phyloP scores from a whole-genome alignment of 2,888 invertebrate species.

The Podotricha telesiphe region DNA sequence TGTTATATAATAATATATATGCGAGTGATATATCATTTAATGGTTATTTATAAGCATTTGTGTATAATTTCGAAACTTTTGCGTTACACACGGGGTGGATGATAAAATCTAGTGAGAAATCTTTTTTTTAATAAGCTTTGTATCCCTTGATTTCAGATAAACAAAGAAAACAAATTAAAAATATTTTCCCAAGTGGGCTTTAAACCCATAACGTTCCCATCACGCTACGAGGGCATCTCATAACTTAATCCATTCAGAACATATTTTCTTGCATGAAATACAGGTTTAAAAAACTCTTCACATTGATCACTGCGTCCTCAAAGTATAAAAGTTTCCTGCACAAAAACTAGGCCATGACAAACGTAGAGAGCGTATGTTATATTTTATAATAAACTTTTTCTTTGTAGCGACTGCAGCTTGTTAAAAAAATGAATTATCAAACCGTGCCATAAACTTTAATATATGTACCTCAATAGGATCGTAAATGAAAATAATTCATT shows the following conservation, averaged over 20 bases:
- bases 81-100: too few relatives aligned
- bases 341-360: conserved; percentile 18
- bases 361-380: background rate
- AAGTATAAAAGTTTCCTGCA: background rate
- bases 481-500: background rate
- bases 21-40: too few relatives aligned
- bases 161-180: background rate
- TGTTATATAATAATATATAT: too few relatives aligned
- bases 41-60: too few relatives aligned
- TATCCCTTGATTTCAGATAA: too few relatives aligned
- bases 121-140: too few relatives aligned
- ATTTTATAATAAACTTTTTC: conserved; percentile 2
- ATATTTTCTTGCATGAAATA: background rate
- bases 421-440: conserved; percentile 1
- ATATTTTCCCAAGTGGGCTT: background rate
- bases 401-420: conserved; percentile 7
- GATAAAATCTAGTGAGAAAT: too few relatives aligned
- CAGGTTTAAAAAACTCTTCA: conserved; percentile 3
- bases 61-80: too few relatives aligned
- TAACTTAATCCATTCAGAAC: background rate
- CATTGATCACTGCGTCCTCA: conserved; percentile 4
- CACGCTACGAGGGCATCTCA: background rate
- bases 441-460: background rate
- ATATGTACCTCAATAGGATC: background rate
- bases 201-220: background rate